These are phyloP conservation scores for Pseudococcus longispinus DNA, from an alignment of 2,888 invertebrate species.

Conservation along the genomic window DNA sequence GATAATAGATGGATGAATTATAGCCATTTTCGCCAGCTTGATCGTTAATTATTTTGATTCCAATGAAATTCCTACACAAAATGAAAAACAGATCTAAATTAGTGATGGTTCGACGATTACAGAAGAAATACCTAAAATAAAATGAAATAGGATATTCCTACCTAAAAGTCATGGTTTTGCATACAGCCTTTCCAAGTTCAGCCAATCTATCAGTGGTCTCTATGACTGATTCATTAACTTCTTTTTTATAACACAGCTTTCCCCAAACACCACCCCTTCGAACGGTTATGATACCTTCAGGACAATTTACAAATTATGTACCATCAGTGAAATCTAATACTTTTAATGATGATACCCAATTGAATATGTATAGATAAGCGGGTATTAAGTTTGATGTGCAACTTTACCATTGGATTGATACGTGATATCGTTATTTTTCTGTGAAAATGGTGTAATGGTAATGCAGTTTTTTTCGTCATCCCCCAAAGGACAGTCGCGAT, in stretches of 20 bases:
- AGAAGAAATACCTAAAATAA: no score
- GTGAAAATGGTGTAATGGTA: slow-evolving; percentile 62
- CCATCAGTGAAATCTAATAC: background rate
- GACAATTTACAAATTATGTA: background rate
- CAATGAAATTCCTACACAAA: slow-evolving; percentile 33
- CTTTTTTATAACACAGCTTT: slow-evolving; percentile 72
- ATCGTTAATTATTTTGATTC: slow-evolving; percentile 27
- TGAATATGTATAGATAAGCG: background rate
- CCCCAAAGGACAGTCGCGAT: slow-evolving; percentile 74
- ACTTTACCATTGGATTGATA: slow-evolving; percentile 71
- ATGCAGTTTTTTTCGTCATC: slow-evolving; percentile 81
- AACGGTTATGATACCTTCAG: slow-evolving; percentile 75
- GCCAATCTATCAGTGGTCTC: slow-evolving; percentile 70
- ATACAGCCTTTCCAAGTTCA: slow-evolving; percentile 77
- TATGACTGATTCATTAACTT: slow-evolving; percentile 68
- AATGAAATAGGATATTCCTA: slow-evolving; percentile 51
- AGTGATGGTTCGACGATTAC: no score
- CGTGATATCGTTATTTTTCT: slow-evolving; percentile 66
- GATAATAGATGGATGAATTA: slow-evolving; percentile 23
- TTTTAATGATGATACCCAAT: background rate
- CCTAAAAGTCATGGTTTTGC: slow-evolving; percentile 79
- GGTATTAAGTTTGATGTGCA: no score
- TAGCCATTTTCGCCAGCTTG: background rate
- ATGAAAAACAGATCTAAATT: background rate
- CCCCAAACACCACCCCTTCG: slow-evolving; percentile 80